These are phyloP conservation scores for Pollimyrus isidori DNA, from an alignment of 2,113 vertebrate species.

Conservation along the genomic window DNA sequence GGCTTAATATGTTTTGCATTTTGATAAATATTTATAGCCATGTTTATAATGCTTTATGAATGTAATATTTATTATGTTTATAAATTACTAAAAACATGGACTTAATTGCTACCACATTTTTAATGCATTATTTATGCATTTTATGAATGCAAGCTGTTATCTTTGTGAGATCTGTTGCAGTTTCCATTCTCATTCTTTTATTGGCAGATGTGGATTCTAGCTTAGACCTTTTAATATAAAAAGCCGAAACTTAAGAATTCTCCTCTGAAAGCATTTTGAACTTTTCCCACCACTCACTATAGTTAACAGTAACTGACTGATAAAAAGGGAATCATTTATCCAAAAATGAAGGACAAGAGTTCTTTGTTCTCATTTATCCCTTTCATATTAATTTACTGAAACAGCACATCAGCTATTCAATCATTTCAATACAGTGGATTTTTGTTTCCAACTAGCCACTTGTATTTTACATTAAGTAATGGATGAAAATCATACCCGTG, in stretches of 20 bases:
- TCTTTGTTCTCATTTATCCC: constrained; percentile 5
- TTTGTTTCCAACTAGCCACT: neutral
- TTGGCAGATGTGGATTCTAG: neutral
- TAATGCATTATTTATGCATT: neutral
- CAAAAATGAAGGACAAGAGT: neutral
- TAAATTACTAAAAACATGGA: no score
- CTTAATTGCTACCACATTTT: neutral
- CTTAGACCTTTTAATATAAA: neutral
- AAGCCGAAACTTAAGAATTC: neutral
- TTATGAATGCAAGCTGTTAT: neutral
- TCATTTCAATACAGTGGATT: neutral
- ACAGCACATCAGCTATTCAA: neutral
- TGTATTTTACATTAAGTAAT: constrained; percentile 17
- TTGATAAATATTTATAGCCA: no score
- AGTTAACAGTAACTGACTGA: neutral
- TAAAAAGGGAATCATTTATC: neutral
- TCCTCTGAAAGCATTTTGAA: neutral
- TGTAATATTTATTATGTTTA: no score
- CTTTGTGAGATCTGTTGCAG: neutral
- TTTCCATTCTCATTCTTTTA: neutral
- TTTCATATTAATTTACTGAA: neutral
- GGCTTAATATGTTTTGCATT: no score
- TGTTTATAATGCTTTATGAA: no score
- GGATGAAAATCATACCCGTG: constrained; percentile 36
- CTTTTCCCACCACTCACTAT: neutral